Percentiles rank a stretch among this genome's conserved stretches.
Evolutionary conservation across 2,113 vertebrate species (phyloP).

Genomic region (Lamprologus speciosus): DNA sequence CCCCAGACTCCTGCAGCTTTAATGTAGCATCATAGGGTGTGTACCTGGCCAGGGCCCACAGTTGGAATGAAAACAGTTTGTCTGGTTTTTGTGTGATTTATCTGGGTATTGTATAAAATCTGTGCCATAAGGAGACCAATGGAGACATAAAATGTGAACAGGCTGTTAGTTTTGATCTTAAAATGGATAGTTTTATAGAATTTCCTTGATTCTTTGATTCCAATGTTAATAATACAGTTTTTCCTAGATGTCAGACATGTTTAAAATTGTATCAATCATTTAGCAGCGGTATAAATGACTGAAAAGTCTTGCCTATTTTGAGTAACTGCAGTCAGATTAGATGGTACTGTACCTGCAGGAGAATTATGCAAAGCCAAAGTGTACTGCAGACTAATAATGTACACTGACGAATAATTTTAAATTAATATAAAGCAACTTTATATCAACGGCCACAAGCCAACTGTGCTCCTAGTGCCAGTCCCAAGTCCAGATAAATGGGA

Average conservation of each 20-base stretch:
- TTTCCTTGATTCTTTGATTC: neutral
- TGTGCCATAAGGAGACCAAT: neutral
- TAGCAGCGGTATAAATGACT: neutral
- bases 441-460: neutral
- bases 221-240: neutral
- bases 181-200: neutral
- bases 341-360: neutral
- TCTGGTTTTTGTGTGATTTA: conserved; percentile 22
- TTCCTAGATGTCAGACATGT: neutral
- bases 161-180: neutral
- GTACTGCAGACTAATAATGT: neutral
- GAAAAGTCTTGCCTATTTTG: neutral
- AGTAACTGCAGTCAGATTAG: neutral
- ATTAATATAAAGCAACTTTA: neutral
- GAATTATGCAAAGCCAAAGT: neutral
- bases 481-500: neutral
- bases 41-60: conserved; percentile 25
- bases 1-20: conserved; percentile 39
- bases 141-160: neutral
- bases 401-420: neutral
- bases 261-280: neutral
- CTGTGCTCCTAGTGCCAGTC: neutral
- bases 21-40: conserved; percentile 48
- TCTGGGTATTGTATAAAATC: neutral
- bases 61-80: conserved; percentile 30